phyloP scores from a whole-genome alignment of 2,113 vertebrate species.

The Mus musculus region GRCm39 chr8:8490001-8490500 shows the following conservation, averaged over 20 bases:
- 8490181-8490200: background rate
- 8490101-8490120: background rate
- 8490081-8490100: too few species aligned
- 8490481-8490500: constrained; percentile 5
- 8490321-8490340: background rate
- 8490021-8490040: too few species aligned
- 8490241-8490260: background rate
- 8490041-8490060: too few species aligned
- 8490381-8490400: background rate
- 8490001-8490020: rapidly evolving
- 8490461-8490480: background rate
- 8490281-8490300: background rate
- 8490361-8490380: background rate
- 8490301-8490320: background rate
- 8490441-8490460: constrained; percentile 28
- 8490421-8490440: background rate
- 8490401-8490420: background rate
- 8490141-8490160: background rate
- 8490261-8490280: background rate
- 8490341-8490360: background rate
- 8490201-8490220: background rate
- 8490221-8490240: too few species aligned
- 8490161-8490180: background rate
- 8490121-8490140: background rate
- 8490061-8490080: too few species aligned